A percentile compares a stretch with the other conserved stretches of the same genome.
phyloP scores from a whole-genome alignment of 2,797 vertebrate genomes.

The Falco peregrinus region DNA sequence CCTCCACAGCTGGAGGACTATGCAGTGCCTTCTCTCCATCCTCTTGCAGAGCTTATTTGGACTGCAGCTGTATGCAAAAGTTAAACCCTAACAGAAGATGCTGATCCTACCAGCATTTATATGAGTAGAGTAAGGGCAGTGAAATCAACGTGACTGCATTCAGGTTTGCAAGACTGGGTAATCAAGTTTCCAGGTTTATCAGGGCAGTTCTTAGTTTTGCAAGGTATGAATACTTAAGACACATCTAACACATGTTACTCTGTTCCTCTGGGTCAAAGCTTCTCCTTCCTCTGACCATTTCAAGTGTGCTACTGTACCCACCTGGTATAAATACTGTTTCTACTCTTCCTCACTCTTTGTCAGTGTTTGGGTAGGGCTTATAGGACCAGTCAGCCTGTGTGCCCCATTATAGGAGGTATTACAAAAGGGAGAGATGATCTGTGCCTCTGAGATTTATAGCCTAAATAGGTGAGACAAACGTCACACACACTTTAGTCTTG shows the following conservation, averaged over 20 bases:
- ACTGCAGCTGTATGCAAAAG: background rate
- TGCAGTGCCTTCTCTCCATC: background rate
- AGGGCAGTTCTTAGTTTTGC: background rate
- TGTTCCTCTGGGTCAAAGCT: background rate
- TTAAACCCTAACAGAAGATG: background rate
- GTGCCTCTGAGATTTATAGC: background rate
- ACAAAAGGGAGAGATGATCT: background rate
- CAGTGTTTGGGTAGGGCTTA: background rate
- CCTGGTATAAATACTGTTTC: background rate
- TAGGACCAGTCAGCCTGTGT: background rate
- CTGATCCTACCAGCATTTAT: background rate
- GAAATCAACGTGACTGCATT: background rate
- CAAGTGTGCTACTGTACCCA: background rate
- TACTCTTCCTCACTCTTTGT: background rate
- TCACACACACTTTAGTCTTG: background rate
- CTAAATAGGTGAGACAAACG: background rate
- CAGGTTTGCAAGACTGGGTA: background rate
- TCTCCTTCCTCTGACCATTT: background rate
- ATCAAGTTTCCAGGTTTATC: background rate
- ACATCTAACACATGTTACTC: background rate
- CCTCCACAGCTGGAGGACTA: background rate
- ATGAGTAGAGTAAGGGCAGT: background rate
- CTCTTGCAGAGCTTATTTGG: background rate
- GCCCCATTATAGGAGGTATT: background rate
- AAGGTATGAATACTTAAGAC: background rate